Percentiles rank a stretch among this genome's conserved stretches.
Conservation (phyloP, 2,888 invertebrate genomes). For the Orchestes rusci region DNA sequence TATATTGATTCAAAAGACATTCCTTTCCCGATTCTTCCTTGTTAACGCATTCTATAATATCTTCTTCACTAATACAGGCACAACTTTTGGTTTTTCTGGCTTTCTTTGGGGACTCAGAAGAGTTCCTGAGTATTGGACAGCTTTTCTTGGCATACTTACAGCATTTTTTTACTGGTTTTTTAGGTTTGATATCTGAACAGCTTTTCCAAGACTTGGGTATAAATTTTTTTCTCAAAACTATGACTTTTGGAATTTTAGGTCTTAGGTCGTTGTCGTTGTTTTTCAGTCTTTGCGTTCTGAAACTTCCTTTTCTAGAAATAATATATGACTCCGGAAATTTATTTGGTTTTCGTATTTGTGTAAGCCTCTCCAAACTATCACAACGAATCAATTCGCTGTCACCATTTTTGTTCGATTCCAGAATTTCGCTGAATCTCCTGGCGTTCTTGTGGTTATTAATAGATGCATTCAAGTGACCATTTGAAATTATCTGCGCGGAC, state of each 20-base stretch:
- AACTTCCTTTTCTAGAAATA: constrained; percentile 36
- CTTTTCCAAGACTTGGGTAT: constrained; percentile 42
- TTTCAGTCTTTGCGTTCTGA: constrained; percentile 29
- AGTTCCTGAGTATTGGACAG: constrained; percentile 39
- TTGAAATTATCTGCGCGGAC: no score
- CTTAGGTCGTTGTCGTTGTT: constrained; percentile 26
- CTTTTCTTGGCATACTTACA: constrained; percentile 41
- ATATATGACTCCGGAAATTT: constrained; percentile 46
- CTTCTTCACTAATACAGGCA: constrained; percentile 32
- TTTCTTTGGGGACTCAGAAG: constrained; percentile 30
- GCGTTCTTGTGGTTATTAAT: constrained; percentile 28
- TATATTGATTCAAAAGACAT: no score
- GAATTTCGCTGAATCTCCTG: constrained; percentile 48
- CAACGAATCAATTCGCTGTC: constrained; percentile 44
- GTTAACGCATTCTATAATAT: constrained; percentile 6
- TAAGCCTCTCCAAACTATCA: constrained; percentile 42
- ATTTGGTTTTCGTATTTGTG: constrained; percentile 32
- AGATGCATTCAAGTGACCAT: background rate
- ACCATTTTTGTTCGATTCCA: constrained; percentile 43
- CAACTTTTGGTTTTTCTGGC: constrained; percentile 39
- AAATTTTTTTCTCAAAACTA: constrained; percentile 35
- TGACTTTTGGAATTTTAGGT: constrained; percentile 34
- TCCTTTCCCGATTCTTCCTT: constrained; percentile 1
- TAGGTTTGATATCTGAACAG: constrained; percentile 41
- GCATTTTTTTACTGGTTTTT: constrained; percentile 39